These are phyloP conservation scores for Tetropium fuscum DNA, from an alignment of 2,888 invertebrate species.

Conservation along the genomic window DNA sequence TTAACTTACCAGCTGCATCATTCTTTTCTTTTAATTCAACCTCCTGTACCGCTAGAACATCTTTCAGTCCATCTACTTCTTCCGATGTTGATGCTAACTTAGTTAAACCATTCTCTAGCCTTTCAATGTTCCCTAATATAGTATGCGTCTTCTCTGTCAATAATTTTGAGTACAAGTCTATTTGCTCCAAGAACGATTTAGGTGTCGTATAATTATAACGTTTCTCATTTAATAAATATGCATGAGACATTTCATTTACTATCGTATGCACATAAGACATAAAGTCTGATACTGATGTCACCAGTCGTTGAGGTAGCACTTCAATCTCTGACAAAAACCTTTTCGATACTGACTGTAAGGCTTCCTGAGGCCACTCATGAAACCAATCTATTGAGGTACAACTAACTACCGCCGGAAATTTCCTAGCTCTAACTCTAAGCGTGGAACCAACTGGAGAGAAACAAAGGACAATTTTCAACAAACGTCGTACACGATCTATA, in stretches of 20 bases:
- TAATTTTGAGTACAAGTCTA: slow-evolving; percentile 82
- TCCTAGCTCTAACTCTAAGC: slow-evolving; percentile 85
- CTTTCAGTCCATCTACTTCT: slow-evolving; percentile 89
- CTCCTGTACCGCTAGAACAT: slow-evolving; percentile 72
- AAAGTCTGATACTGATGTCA: slow-evolving; percentile 80
- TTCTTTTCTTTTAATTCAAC: slow-evolving; percentile 88
- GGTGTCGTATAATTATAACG: slow-evolving; percentile 97
- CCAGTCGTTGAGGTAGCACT: slow-evolving; percentile 74
- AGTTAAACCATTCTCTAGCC: slow-evolving; percentile 89
- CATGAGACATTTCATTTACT: slow-evolving; percentile 86
- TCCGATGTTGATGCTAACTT: slow-evolving; percentile 87
- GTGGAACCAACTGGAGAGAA: slow-evolving; percentile 96
- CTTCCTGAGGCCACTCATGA: slow-evolving; percentile 96
- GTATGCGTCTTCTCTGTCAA: slow-evolving; percentile 76
- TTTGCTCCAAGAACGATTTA: slow-evolving; percentile 94
- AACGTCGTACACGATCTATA: slow-evolving; percentile 87
- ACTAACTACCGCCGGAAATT: slow-evolving; percentile 94
- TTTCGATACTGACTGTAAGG: slow-evolving; percentile 88
- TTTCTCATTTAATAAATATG: slow-evolving; percentile 86
- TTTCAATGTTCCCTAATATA: slow-evolving; percentile 78
- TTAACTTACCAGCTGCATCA: slow-evolving; percentile 88
- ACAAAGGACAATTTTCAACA: slow-evolving; percentile 84
- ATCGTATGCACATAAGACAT: slow-evolving; percentile 93
- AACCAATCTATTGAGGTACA: slow-evolving; percentile 97
- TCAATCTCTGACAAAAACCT: slow-evolving; percentile 85